Conservation (phyloP, 1,140 invertebrate species). For the Cyclina sinensis region DNA sequence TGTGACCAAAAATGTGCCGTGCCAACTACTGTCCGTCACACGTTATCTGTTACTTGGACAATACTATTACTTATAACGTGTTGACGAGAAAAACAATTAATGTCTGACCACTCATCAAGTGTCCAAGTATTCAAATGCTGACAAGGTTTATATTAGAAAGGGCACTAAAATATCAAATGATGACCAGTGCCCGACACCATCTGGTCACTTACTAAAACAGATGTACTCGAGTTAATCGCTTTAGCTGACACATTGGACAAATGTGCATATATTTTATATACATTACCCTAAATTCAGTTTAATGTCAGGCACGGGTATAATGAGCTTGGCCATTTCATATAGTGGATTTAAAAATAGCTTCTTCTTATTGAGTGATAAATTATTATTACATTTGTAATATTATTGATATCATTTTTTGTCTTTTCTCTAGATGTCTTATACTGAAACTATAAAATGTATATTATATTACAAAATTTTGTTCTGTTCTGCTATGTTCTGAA, state of each 20-base stretch:
- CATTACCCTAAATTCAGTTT: too few relatives aligned
- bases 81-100: constrained; percentile 10
- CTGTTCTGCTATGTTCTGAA: too few relatives aligned
- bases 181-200: neutral
- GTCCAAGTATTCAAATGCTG: neutral
- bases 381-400: too few relatives aligned
- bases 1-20: neutral
- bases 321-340: too few relatives aligned
- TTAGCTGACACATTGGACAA: neutral
- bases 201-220: neutral
- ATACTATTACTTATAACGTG: neutral
- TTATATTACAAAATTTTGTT: too few relatives aligned
- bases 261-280: too few relatives aligned
- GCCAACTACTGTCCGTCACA: constrained; percentile 48
- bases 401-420: too few relatives aligned
- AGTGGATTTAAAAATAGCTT: too few relatives aligned
- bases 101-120: constrained; percentile 5
- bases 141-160: neutral
- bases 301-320: too few relatives aligned
- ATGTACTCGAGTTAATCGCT: neutral
- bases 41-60: neutral
- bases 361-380: too few relatives aligned
- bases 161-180: neutral
- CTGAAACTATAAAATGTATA: too few relatives aligned
- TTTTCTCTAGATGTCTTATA: too few relatives aligned